These are phyloP conservation scores for Mus spicilegus DNA, from an alignment of 2,113 vertebrate genomes.

Conservation along the genomic window DNA sequence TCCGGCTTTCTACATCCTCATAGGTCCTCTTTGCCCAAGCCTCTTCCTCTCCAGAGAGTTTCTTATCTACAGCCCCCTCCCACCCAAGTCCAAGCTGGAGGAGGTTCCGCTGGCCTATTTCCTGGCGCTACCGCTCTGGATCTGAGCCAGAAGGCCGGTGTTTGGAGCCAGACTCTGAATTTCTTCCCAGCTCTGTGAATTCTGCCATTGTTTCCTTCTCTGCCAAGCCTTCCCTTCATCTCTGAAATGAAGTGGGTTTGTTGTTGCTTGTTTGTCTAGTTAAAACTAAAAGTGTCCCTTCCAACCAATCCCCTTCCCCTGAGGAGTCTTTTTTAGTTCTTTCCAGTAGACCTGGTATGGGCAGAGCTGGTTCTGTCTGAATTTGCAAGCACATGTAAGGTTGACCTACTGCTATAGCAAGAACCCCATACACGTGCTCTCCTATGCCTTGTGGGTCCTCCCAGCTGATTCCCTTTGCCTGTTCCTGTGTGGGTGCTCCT, in stretches of 20 bases:
- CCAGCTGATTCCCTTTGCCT: not conserved
- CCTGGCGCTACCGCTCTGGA: constrained; percentile 37
- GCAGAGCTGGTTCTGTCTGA: not conserved
- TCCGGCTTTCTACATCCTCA: constrained; percentile 43
- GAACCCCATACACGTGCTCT: not conserved
- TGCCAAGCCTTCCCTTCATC: constrained; percentile 6
- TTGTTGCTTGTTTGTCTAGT: not conserved
- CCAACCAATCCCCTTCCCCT: not conserved
- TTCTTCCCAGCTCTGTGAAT: constrained; percentile 14
- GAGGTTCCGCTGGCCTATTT: constrained; percentile 11
- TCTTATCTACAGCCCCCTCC: constrained; percentile 47
- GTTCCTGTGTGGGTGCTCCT: not conserved
- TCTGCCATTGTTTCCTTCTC: not conserved
- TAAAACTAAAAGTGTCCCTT: not conserved
- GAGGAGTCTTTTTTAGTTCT: not conserved
- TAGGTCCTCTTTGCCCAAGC: constrained; percentile 51
- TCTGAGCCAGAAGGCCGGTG: constrained; percentile 49
- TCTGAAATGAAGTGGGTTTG: not conserved
- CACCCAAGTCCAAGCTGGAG: not conserved
- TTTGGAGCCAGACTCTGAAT: constrained; percentile 9
- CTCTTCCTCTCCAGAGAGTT: constrained; percentile 65
- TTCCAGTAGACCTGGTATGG: not conserved
- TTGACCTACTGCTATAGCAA: not conserved
- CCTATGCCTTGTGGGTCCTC: not conserved
- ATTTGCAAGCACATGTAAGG: not conserved